These are phyloP conservation scores for Eunapius fragilis DNA, from an alignment of 37 sponge, comb jelly and placozoan species.

Conservation along the genomic window DNA sequence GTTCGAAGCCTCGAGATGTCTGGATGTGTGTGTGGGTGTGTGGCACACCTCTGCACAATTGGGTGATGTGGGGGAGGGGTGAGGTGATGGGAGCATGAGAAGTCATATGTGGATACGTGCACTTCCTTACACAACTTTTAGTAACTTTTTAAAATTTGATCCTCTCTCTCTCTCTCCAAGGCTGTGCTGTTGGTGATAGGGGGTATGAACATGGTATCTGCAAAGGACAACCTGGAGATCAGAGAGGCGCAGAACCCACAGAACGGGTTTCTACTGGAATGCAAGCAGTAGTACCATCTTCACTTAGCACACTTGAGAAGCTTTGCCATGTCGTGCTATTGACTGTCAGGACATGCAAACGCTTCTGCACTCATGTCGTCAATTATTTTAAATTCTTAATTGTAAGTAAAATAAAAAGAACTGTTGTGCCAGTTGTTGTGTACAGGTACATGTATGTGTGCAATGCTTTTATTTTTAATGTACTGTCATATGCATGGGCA, in stretches of 20 bases:
- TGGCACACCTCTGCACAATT: too few relatives aligned
- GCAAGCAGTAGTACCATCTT: neutral
- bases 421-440: neutral
- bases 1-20: too few relatives aligned
- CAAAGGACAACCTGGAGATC: constrained; percentile 51
- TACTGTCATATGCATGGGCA: too few relatives aligned
- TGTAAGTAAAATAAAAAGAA: neutral
- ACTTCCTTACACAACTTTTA: neutral
- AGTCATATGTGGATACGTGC: neutral
- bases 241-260: constrained; percentile 17
- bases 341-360: neutral
- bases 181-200: constrained; percentile 44
- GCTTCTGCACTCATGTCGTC: neutral
- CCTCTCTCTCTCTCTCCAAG: neutral
- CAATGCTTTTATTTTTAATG: too few relatives aligned
- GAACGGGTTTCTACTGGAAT: constrained; percentile 1
- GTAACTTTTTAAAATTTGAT: neutral
- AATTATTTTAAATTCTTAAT: neutral
- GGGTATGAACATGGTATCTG: constrained; percentile 54
- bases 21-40: too few relatives aligned
- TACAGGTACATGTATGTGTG: too few relatives aligned
- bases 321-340: neutral
- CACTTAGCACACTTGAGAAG: neutral
- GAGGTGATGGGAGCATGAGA: too few relatives aligned
- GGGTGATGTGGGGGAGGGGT: too few relatives aligned